A percentile compares a stretch with the other conserved stretches of the same genome.
Conservation (phyloP, 1,140 invertebrate genomes). For the Ceratitis capitata region DNA sequence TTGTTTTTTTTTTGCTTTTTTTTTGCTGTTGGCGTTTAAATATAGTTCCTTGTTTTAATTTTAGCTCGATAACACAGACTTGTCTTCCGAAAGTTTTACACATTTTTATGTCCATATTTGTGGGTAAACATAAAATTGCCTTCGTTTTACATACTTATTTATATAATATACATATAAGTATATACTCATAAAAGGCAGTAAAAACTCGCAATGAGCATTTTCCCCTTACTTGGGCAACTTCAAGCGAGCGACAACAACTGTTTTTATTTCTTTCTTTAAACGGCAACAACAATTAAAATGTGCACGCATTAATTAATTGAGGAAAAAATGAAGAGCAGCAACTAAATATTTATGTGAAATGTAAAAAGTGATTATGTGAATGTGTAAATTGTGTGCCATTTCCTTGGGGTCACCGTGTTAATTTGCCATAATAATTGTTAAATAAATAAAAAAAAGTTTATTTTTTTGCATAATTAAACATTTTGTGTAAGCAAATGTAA, state of each 20-base stretch:
- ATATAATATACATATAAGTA: too few relatives aligned
- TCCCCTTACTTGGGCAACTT: not conserved
- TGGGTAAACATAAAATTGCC: not conserved
- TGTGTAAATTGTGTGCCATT: not conserved
- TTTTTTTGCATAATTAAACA: not conserved
- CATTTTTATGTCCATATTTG: not conserved
- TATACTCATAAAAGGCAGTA: not conserved
- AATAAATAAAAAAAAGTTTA: not conserved
- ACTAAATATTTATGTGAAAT: not conserved
- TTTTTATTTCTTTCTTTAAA: constrained; percentile 1
- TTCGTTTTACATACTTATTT: not conserved
- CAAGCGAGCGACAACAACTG: not conserved
- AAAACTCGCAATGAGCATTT: not conserved
- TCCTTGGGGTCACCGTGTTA: not conserved
- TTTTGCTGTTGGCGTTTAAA: not conserved
- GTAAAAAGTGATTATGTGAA: too few relatives aligned
- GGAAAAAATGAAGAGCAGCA: not conserved
- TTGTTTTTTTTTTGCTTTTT: not conserved
- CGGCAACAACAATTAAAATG: not conserved
- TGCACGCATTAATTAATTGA: not conserved
- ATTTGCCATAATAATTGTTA: not conserved
- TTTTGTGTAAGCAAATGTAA: not conserved
- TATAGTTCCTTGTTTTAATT: not conserved
- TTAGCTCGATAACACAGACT: not conserved
- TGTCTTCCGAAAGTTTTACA: constrained; percentile 2